These are phyloP conservation scores for Mayetiola destructor DNA, from an alignment of 2,888 invertebrate genomes.

Conservation along the genomic window DNA sequence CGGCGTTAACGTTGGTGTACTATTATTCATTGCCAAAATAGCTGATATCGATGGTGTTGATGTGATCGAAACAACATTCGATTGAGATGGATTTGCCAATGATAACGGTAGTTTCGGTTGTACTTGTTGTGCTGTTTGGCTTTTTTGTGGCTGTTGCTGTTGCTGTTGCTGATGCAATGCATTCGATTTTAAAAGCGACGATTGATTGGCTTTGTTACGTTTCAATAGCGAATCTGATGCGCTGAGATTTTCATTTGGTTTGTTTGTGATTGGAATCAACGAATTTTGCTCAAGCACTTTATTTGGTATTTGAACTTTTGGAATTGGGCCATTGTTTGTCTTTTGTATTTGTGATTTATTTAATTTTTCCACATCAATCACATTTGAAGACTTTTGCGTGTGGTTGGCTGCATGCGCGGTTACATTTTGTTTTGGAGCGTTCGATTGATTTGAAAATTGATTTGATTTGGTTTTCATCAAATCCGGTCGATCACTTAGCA, in stretches of 20 bases:
- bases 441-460: conserved; percentile 14
- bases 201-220: not conserved
- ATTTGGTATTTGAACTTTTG: conserved; percentile 20
- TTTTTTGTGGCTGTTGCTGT: not conserved
- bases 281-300: conserved; percentile 22
- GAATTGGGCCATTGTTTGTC: conserved; percentile 25
- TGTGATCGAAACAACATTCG: conserved; percentile 13
- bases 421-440: conserved; percentile 14
- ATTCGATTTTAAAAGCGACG: conserved; percentile 22
- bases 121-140: not conserved
- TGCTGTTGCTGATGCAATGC: not conserved
- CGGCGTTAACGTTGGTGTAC: not conserved
- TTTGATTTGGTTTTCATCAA: conserved; percentile 14
- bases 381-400: not conserved
- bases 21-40: not conserved
- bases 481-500: conserved; percentile 37
- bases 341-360: conserved; percentile 25
- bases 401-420: conserved; percentile 23
- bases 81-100: not conserved
- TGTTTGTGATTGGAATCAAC: conserved; percentile 18
- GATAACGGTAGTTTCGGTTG: conserved; percentile 2
- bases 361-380: conserved; percentile 15
- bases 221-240: conserved; percentile 8
- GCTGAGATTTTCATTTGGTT: not conserved
- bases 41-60: conserved; percentile 15